These are phyloP conservation scores for Cydia amplana DNA, from an alignment of 1,140 invertebrate genomes.

Conservation along the genomic window DNA sequence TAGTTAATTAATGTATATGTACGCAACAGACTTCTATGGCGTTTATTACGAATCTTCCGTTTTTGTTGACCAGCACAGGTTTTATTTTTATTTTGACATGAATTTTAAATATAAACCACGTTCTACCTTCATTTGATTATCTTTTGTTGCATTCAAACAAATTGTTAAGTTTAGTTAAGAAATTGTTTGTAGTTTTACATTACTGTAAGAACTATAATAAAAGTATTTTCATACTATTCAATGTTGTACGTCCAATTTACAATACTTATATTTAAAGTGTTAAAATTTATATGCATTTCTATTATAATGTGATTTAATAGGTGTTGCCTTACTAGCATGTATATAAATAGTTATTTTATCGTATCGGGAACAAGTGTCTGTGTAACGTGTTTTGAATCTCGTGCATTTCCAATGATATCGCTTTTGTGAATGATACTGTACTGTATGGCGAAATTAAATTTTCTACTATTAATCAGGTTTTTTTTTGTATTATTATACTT, in stretches of 20 bases:
- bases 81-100: constrained; percentile 15
- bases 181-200: constrained; percentile 66
- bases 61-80: constrained; percentile 7
- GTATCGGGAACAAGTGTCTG: constrained; percentile 64
- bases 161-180: constrained; percentile 71
- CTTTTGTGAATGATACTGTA: constrained; percentile 71
- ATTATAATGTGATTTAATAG: constrained; percentile 58
- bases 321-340: constrained; percentile 49
- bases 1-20: neutral
- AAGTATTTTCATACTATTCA: constrained; percentile 68
- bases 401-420: constrained; percentile 69
- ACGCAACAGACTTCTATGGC: neutral
- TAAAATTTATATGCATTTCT: constrained; percentile 70
- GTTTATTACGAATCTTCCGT: neutral
- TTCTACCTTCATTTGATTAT: constrained; percentile 28
- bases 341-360: constrained; percentile 60
- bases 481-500: constrained; percentile 15
- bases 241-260: constrained; percentile 67
- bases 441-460: constrained; percentile 70
- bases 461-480: constrained; percentile 49
- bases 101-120: constrained; percentile 6
- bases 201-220: constrained; percentile 53
- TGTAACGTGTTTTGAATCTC: constrained; percentile 70
- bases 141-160: constrained; percentile 51
- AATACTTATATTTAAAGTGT: constrained; percentile 59